Conservation (phyloP, 2,888 invertebrate genomes). For the Sphinx pinastri region DNA sequence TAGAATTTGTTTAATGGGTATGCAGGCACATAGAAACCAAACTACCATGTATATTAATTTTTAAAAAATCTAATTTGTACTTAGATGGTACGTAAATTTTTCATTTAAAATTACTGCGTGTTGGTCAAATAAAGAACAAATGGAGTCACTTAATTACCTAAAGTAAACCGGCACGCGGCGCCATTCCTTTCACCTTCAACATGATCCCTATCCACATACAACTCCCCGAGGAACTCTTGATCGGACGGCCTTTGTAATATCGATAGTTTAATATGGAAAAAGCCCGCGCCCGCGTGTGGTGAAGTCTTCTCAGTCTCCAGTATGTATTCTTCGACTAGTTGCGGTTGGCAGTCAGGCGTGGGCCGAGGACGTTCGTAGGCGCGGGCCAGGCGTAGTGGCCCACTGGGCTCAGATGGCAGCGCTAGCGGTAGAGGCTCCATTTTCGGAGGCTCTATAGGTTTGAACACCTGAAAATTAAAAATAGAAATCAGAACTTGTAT, state of each 20-base stretch:
- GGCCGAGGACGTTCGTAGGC: conserved; percentile 86
- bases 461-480: conserved; percentile 76
- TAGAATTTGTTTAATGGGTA: too few relatives aligned
- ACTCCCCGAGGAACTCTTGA: conserved; percentile 94
- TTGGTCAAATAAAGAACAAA: background rate
- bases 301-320: conserved; percentile 91
- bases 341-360: conserved; percentile 89
- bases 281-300: conserved; percentile 85
- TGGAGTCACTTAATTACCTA: conserved; percentile 66
- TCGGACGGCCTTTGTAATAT: conserved; percentile 94
- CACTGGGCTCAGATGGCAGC: conserved; percentile 78
- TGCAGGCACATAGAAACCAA: too few relatives aligned
- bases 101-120: too few relatives aligned
- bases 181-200: conserved; percentile 90
- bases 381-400: conserved; percentile 68
- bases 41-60: too few relatives aligned
- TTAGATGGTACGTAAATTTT: too few relatives aligned
- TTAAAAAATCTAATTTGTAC: too few relatives aligned
- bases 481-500: background rate
- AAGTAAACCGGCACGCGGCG: conserved; percentile 90
- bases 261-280: conserved; percentile 93
- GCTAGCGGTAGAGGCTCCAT: conserved; percentile 84
- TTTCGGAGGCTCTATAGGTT: conserved; percentile 86
- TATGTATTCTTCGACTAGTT: conserved; percentile 93
- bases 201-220: conserved; percentile 94